Evolutionary conservation across 2,797 vertebrate species (phyloP).

Genomic region (Mionectes olivaceus): DNA sequence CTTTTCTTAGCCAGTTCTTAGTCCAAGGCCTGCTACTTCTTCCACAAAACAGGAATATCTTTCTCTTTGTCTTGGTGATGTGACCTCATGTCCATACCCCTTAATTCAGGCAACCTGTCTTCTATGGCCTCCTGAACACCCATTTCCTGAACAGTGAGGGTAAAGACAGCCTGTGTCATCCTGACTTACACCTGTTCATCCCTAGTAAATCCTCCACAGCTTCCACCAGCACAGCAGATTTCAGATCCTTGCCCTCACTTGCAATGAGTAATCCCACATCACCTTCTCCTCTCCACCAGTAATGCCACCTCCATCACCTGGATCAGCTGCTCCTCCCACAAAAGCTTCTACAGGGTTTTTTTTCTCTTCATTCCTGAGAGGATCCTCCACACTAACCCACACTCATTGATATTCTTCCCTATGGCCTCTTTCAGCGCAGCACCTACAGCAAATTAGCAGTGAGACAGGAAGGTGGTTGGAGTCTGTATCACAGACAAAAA

Average conservation of each 20-base stretch:
- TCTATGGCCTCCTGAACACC: not conserved
- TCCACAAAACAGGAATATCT: not conserved
- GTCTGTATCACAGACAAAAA: not conserved
- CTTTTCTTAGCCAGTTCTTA: not conserved
- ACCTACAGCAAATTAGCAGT: slow-evolving; percentile 43
- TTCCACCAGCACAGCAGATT: not conserved
- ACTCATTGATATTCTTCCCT: slow-evolving; percentile 56
- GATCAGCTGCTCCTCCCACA: not conserved
- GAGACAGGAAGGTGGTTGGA: not conserved
- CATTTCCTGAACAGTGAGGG: not conserved
- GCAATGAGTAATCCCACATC: not conserved
- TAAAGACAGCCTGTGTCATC: not conserved
- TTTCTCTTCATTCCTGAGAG: not conserved
- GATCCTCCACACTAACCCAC: not conserved
- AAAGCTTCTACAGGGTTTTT: not conserved
- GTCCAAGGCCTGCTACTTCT: not conserved
- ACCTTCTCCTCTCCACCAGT: not conserved
- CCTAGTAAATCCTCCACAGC: not conserved
- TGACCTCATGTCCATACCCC: not conserved
- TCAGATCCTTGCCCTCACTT: not conserved
- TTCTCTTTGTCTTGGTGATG: not conserved
- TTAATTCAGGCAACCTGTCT: not conserved
- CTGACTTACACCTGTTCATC: not conserved
- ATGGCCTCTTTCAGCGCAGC: not conserved
- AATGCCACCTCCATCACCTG: not conserved